Base-by-base conservation (phyloP, 37 sponge, comb jelly and placozoan genomes). In the Halichondria panicea region DNA sequence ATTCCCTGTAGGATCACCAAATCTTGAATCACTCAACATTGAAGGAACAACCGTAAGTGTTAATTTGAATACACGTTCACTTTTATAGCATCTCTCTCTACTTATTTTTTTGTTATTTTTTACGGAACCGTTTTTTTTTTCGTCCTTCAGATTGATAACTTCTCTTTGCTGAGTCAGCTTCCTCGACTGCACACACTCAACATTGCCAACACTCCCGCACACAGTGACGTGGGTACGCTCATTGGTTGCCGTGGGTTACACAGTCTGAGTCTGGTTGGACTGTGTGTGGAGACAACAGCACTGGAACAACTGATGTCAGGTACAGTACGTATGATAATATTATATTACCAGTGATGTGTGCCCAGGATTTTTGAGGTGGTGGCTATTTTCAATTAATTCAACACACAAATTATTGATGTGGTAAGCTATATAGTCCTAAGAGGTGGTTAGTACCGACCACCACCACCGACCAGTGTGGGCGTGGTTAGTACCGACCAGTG, bases 31-130 rank as follows among this genome's bases (percentile, higher is more conserved):
- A 68, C 43, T 84, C 38, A 76, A 24, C 37, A 66, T 84, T 25
- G 77, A 84, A 68, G 31, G 61, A n/a, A 84, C 84, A 25, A 44
- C 43, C 52, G 77, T 84, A n/a, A 63, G 50, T 33, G 30, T 39
- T 24, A 45, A n/a, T n/a, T n/a, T n/a, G n/a, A n/a, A 19, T 52
- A 52, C 19, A 21, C 55, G 15, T 52, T 19, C 19, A 15, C 55
- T 21, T 52, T 52, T 52, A 52, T 21, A 52, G 15, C 15, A 52
- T 15, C 55, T 21, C 15, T 21, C 55, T 31, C 11, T 28, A 61
- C 11, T 31, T 61, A 22, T 22, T 61, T 31, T 18, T 31, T 61
- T 11, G 24, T 61, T n/a, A 33, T 70, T n/a, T n/a, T n/a, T n/a
- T n/a, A n/a, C n/a, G n/a, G n/a, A n/a, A n/a, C n/a, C n/a, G n/a